phyloP scores from a whole-genome alignment of 2,797 vertebrate genomes.

The Cuniculus paca region DNA sequence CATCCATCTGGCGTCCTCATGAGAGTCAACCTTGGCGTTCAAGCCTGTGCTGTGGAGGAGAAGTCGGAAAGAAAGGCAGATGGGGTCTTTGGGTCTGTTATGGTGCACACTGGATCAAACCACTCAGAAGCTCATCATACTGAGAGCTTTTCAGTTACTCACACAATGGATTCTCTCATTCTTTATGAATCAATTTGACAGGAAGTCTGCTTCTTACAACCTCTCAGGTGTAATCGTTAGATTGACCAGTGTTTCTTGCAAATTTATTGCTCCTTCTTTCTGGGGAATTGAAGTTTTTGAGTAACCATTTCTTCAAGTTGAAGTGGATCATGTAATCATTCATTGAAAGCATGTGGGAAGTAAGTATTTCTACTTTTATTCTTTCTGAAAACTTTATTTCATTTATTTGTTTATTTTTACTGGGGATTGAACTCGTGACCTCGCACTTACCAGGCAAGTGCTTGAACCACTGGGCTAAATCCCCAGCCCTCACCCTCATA shows the following conservation, averaged over 20 bases:
- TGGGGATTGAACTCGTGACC: too few species aligned
- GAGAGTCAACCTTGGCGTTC: background rate
- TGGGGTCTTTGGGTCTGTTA: background rate
- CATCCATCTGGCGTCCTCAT: background rate
- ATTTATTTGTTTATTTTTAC: too few species aligned
- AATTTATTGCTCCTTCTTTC: background rate
- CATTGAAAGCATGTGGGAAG: background rate
- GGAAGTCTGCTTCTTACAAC: background rate
- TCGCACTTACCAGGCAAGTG: too few species aligned
- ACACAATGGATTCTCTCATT: background rate
- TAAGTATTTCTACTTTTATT: background rate
- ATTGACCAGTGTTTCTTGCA: background rate
- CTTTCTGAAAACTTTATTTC: conserved; percentile 6
- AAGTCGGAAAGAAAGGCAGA: background rate
- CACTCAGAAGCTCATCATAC: background rate
- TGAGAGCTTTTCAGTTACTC: background rate
- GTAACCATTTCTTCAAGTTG: conserved; percentile 3
- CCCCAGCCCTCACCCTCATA: background rate
- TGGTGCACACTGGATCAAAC: background rate
- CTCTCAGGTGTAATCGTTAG: background rate
- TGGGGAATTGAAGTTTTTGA: background rate
- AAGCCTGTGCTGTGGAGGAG: background rate
- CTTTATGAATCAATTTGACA: background rate
- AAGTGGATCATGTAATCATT: background rate
- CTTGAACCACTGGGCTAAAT: too few species aligned